A percentile compares a stretch with the other conserved stretches of the same genome.
Conservation (phyloP, 2,113 vertebrate species). For the Capreolus pygargus region DNA sequence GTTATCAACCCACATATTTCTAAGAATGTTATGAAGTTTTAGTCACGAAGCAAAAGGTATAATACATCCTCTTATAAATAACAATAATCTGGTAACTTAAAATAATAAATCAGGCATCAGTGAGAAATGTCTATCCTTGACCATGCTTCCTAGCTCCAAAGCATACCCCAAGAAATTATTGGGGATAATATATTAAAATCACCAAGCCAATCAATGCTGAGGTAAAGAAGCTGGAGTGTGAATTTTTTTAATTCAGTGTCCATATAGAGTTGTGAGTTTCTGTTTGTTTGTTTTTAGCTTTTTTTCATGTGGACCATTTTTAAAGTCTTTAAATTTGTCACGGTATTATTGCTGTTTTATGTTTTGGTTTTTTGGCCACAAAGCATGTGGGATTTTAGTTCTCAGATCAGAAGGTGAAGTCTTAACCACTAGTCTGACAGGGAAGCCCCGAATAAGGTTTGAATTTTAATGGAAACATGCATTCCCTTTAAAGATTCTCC, state of each 20-base stretch:
- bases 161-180: not conserved
- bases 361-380: not conserved
- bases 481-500: not conserved
- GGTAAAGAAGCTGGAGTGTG: not conserved
- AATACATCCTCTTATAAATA: slow-evolving; percentile 49
- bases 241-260: not conserved
- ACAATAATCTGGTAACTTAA: slow-evolving; percentile 24
- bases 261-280: not conserved
- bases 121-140: not conserved
- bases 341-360: not conserved
- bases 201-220: not conserved
- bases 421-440: not conserved
- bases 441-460: not conserved
- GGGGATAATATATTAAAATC: not conserved
- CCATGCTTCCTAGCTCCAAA: not conserved
- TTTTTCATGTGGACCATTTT: not conserved
- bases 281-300: not conserved
- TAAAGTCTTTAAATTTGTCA: not conserved
- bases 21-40: slow-evolving; percentile 47
- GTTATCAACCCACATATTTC: slow-evolving; percentile 37
- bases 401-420: not conserved
- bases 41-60: slow-evolving; percentile 32
- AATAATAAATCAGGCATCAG: not conserved
- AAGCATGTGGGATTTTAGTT: not conserved
- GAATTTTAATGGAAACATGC: not conserved